Base-by-base conservation (phyloP, 1,140 invertebrate species). In the Drosophila murphyi region DNA sequence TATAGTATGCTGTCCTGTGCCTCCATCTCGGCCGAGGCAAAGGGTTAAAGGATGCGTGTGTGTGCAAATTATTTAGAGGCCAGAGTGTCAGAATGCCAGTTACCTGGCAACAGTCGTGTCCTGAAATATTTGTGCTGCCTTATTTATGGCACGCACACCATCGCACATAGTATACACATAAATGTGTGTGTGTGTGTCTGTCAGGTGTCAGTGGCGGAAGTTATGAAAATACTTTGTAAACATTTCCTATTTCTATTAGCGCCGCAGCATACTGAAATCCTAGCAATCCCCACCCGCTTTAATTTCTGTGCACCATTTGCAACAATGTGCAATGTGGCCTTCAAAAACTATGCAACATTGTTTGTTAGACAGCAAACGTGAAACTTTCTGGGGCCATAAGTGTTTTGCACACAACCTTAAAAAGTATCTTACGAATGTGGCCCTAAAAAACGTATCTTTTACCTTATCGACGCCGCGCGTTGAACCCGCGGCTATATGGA, bases 221-320 rank as follows among this genome's bases (percentile, higher is more conserved):
- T 86, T 90, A 90, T 90, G 86, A 90, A 90, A 90, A 90, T 90
- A 90, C 86, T 90, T 90, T 90, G 87, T 90, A 90, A 90, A 90
- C 79, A 90, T 90, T 90, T 90, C 86, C 85, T 89, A 90, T 89
- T 89, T 89, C 85, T 89, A 86, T 89, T 90, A 89, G 86, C 86
- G 85, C 80, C 28, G 51, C 6, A 43, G 68, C 55, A 51, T 20
- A 76, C 71, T 55, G 56, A 68, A 68, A 67, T 64, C 45, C 52
- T 56, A 12, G 3, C 32, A 20, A 3, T 7, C 31, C 37, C 20
- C 20, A 20, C 20, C 20, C 20, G 20, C 20, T 20, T 20, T 20
- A 20, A 20, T 3, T 10, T 61, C 48, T 56, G 20, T 41, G 4
- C 29, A 39, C 54, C 5, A 31, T 5, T 28, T 50, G 34, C 57